A percentile compares a stretch with the other conserved stretches of the same genome.
Evolutionary conservation across 92 coral and sea anemone species (phyloP).

Genomic region (Zoanthus gigantus): DNA sequence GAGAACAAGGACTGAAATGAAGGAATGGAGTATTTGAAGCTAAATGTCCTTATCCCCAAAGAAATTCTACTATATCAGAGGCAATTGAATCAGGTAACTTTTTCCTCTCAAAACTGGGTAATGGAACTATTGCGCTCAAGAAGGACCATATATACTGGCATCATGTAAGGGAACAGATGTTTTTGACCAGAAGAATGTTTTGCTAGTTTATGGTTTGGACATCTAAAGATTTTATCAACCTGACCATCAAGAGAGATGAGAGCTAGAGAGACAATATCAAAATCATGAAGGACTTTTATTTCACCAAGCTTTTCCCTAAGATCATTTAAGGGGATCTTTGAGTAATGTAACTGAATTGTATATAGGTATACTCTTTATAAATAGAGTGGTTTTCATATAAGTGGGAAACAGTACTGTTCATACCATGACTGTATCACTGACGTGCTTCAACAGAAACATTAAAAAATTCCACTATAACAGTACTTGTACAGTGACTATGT

Average conservation of each 20-base stretch:
- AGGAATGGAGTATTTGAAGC: constrained; percentile 57
- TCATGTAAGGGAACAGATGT: constrained; percentile 57
- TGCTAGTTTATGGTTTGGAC: constrained; percentile 65
- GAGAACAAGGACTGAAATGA: neutral
- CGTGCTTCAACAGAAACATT: neutral
- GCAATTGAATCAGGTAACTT: constrained; percentile 48
- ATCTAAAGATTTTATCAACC: constrained; percentile 35
- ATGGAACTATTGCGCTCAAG: constrained; percentile 35
- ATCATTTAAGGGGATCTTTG: constrained; percentile 56
- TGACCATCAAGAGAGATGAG: constrained; percentile 52
- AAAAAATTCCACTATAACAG: no score
- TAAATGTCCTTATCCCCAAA: constrained; percentile 61
- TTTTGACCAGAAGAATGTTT: constrained; percentile 39
- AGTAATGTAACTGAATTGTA: neutral
- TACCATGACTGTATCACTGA: neutral
- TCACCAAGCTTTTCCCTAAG: constrained; percentile 51
- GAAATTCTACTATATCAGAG: constrained; percentile 48
- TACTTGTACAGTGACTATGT: no score
- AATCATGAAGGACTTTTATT: constrained; percentile 48
- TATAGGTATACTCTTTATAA: neutral
- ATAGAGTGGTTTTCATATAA: neutral
- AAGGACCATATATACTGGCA: constrained; percentile 63
- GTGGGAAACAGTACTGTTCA: constrained; percentile 8
- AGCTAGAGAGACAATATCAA: constrained; percentile 49
- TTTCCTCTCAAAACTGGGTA: constrained; percentile 43